These are phyloP conservation scores for Odontamblyopus lacepedii DNA, from an alignment of 2,797 vertebrate species.

Conservation along the genomic window DNA sequence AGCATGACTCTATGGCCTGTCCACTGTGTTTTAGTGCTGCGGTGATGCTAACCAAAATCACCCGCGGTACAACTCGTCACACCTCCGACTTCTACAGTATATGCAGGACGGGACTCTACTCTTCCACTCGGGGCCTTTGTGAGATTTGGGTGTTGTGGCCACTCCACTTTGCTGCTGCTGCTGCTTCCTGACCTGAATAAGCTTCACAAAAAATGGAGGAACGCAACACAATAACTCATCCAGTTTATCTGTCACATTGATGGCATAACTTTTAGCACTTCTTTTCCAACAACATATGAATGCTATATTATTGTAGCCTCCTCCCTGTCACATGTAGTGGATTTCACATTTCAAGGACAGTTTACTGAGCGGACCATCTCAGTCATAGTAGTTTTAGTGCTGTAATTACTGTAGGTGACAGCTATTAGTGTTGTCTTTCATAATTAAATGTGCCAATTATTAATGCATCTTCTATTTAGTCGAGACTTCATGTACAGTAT, in stretches of 20 bases:
- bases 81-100: conserved; percentile 53
- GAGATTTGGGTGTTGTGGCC: conserved; percentile 48
- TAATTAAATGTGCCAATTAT: conserved; percentile 97
- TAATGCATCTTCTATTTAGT: conserved; percentile 88
- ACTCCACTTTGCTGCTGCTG: conserved; percentile 20
- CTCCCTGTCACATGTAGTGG: conserved; percentile 64
- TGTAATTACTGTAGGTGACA: conserved; percentile 86
- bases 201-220: conserved; percentile 54
- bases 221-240: conserved; percentile 39
- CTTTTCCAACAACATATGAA: conserved; percentile 56
- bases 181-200: conserved; percentile 41
- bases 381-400: conserved; percentile 81
- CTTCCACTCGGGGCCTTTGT: conserved; percentile 73
- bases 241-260: conserved; percentile 42
- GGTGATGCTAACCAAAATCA: conserved; percentile 63
- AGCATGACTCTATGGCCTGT: conserved; percentile 73
- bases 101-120: conserved; percentile 72
- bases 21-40: conserved; percentile 77
- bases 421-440: conserved; percentile 84
- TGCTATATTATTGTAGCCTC: conserved; percentile 65
- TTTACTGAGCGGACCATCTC: conserved; percentile 58
- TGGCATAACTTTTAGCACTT: conserved; percentile 36
- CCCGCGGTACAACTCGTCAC: conserved; percentile 57
- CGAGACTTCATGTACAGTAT: conserved; percentile 87
- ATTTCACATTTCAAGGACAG: conserved; percentile 78